Conservation (phyloP, 2,113 vertebrate species). For the Galemys pyrenaicus region DNA sequence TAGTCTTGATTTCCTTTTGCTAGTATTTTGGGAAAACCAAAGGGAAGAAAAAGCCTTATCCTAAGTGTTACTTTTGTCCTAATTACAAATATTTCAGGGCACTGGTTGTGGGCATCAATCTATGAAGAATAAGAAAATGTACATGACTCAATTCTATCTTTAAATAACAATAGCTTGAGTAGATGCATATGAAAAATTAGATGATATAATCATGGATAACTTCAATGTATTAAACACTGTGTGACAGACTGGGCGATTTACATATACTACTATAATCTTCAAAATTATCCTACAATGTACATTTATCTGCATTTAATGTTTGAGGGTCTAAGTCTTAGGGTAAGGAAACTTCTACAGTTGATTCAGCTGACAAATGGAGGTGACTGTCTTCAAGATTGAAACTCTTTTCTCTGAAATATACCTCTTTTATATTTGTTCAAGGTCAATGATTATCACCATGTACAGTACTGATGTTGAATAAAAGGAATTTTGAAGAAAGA, state of each 20-base stretch:
- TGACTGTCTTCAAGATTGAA: not conserved
- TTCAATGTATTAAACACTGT: not conserved
- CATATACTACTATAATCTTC: constrained; percentile 13
- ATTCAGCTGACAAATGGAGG: not conserved
- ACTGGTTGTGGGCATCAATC: not conserved
- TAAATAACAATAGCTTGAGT: not conserved
- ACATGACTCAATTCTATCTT: not conserved
- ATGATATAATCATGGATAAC: not conserved
- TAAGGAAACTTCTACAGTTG: not conserved
- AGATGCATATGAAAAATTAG: constrained; percentile 8
- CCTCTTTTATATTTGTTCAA: constrained; percentile 16
- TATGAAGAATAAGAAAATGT: constrained; percentile 47
- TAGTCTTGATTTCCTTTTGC: not conserved
- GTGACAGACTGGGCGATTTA: not conserved
- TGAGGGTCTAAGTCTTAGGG: not conserved
- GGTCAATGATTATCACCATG: not conserved
- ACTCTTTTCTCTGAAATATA: constrained; percentile 11
- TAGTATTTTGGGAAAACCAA: constrained; percentile 35
- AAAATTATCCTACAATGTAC: not conserved
- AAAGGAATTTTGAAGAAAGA: not conserved
- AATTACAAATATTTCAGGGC: constrained; percentile 12
- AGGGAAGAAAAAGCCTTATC: not conserved
- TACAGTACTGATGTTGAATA: not conserved
- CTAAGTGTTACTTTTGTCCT: constrained; percentile 34
- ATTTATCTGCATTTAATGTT: constrained; percentile 35